Percentiles rank a stretch among this genome's conserved stretches.
These are phyloP conservation scores for Drosophila kurseongensis DNA, from an alignment of 1,140 invertebrate genomes.

Conservation along the genomic window DNA sequence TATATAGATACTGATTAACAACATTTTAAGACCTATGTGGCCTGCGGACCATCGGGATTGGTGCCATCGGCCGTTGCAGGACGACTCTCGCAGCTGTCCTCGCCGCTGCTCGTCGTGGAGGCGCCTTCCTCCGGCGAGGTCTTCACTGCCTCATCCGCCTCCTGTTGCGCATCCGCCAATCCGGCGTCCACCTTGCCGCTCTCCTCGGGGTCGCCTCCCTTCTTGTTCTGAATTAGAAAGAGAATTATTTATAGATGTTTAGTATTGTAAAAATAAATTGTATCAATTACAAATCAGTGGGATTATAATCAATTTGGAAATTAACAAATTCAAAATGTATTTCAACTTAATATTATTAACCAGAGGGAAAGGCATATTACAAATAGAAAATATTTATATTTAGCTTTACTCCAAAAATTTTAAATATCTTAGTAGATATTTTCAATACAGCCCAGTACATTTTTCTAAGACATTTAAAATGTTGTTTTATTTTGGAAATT, in stretches of 20 bases:
- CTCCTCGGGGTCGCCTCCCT: constrained; percentile 53
- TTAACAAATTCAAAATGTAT: too few relatives aligned
- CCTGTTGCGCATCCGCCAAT: constrained; percentile 42
- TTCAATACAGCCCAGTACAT: too few relatives aligned
- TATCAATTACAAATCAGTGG: too few relatives aligned
- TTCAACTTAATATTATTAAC: too few relatives aligned
- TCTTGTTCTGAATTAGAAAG: constrained; percentile 54
- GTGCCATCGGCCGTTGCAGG: constrained; percentile 69
- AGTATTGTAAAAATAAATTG: too few relatives aligned
- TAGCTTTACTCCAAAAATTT: too few relatives aligned
- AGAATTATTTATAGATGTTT: neutral
- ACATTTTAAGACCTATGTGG: neutral
- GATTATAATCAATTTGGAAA: too few relatives aligned
- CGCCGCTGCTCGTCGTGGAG: constrained; percentile 73
- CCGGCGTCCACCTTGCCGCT: constrained; percentile 29
- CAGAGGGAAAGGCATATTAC: too few relatives aligned
- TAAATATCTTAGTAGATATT: too few relatives aligned
- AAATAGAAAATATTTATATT: too few relatives aligned
- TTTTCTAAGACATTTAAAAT: too few relatives aligned
- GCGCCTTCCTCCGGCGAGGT: constrained; percentile 67
- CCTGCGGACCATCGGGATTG: constrained; percentile 31
- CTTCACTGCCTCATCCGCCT: constrained; percentile 64
- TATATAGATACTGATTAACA: neutral
- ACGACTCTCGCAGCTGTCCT: constrained; percentile 75
- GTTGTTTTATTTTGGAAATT: too few relatives aligned